Evolutionary conservation across 1,140 invertebrate genomes (phyloP).

Genomic region (Anastatus disparis): DNA sequence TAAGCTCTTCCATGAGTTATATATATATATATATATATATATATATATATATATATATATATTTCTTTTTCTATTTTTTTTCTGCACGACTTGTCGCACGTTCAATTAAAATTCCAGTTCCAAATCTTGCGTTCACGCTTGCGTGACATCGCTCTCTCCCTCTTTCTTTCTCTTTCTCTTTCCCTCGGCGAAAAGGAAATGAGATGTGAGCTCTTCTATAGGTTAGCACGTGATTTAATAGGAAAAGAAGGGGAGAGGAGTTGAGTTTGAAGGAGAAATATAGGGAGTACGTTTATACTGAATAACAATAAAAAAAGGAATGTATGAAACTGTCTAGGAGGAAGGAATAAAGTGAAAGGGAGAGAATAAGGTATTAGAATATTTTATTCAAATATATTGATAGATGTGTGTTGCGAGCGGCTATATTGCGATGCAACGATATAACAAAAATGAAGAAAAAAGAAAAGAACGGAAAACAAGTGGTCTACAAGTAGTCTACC

Average conservation of each 20-base stretch:
- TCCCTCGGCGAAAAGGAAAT: conserved; percentile 24
- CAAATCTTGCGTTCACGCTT: conserved; percentile 18
- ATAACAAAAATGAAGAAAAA: too few relatives aligned
- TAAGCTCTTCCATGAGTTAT: background rate
- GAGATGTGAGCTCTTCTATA: conserved; percentile 6
- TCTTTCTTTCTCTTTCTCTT: too few relatives aligned
- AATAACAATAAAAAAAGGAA: conserved; percentile 11
- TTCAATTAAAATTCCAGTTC: conserved; percentile 26
- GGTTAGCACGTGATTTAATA: background rate
- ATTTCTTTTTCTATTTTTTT: too few relatives aligned
- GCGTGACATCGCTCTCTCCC: conserved; percentile 11
- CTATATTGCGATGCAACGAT: too few relatives aligned
- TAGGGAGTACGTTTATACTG: background rate
- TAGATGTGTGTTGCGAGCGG: conserved; percentile 2
- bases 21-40: too few relatives aligned
- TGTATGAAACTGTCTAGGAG: too few relatives aligned
- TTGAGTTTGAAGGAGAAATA: background rate
- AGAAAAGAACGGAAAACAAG: too few relatives aligned
- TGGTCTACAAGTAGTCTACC: too few relatives aligned
- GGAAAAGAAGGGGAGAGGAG: background rate
- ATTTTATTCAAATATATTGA: conserved; percentile 29
- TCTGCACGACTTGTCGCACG: conserved; percentile 20
- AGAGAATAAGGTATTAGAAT: conserved; percentile 10
- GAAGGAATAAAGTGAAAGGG: too few relatives aligned
- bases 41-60: too few relatives aligned